These are phyloP conservation scores for Poicephalus meyeri DNA, from an alignment of 2,113 vertebrate genomes.

Conservation along the genomic window DNA sequence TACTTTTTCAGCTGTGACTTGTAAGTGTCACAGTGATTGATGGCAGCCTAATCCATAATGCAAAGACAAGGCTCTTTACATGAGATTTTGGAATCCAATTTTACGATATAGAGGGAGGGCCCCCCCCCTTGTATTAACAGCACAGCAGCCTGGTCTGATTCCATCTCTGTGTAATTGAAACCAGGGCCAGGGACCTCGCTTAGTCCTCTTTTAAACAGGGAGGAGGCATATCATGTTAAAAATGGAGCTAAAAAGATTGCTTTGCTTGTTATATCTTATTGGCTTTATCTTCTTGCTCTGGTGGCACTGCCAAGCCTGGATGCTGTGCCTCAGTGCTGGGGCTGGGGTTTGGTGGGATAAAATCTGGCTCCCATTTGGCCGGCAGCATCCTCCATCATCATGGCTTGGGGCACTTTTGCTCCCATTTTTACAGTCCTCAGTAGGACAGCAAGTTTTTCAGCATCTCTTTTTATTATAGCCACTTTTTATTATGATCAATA, in stretches of 20 bases:
- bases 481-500: neutral
- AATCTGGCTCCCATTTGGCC: neutral
- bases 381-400: neutral
- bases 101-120: slow-evolving; percentile 6
- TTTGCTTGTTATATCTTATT: neutral
- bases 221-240: neutral
- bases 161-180: slow-evolving; percentile 42
- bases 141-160: slow-evolving; percentile 15
- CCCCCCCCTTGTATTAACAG: neutral
- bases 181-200: neutral
- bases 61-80: slow-evolving; percentile 52
- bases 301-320: neutral
- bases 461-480: neutral
- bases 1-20: slow-evolving; percentile 66
- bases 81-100: slow-evolving; percentile 60
- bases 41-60: slow-evolving; percentile 40
- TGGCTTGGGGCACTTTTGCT: neutral
- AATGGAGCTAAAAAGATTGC: neutral
- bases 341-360: neutral
- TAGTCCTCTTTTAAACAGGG: neutral
- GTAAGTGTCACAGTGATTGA: slow-evolving; percentile 47
- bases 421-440: neutral
- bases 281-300: neutral
- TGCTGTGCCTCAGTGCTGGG: neutral
- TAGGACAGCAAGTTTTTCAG: neutral